A percentile compares a stretch with the other conserved stretches of the same genome.
Conservation (phyloP, 2,113 vertebrate genomes). For the Neogale vison region DNA sequence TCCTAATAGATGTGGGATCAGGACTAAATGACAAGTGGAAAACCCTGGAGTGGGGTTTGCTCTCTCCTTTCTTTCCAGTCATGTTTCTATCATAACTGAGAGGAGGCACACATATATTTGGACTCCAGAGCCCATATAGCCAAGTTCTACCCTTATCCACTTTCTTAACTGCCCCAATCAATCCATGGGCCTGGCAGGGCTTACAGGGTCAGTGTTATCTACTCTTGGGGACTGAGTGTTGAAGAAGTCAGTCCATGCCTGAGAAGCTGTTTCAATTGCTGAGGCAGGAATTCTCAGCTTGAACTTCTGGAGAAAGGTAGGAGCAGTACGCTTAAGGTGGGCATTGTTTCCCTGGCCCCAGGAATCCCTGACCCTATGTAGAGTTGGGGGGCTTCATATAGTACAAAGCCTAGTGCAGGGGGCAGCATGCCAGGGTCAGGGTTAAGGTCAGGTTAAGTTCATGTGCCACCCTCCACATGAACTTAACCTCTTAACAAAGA, state of each 20-base stretch:
- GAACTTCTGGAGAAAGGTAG: neutral
- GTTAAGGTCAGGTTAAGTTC: no score
- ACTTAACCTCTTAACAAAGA: neutral
- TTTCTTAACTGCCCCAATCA: neutral
- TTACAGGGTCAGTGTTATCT: rapidly evolving
- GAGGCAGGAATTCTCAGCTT: neutral
- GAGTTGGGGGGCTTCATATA: neutral
- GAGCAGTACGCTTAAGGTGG: neutral
- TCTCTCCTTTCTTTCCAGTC: neutral
- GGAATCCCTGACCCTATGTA: neutral
- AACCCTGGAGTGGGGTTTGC: neutral
- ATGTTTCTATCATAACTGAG: neutral
- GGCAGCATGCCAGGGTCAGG: no score
- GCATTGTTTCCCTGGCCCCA: neutral
- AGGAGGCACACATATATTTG: neutral
- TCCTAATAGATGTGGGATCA: neutral
- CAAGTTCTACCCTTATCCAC: neutral
- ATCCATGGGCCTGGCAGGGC: neutral
- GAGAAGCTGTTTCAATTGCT: neutral
- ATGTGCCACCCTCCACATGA: neutral
- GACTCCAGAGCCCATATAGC: neutral
- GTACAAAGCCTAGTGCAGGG: neutral
- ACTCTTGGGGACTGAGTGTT: neutral
- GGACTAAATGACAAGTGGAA: neutral
- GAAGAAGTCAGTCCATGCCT: neutral